Evolutionary conservation across 2,888 invertebrate species (phyloP).

Genomic region (Autographa gamma): DNA sequence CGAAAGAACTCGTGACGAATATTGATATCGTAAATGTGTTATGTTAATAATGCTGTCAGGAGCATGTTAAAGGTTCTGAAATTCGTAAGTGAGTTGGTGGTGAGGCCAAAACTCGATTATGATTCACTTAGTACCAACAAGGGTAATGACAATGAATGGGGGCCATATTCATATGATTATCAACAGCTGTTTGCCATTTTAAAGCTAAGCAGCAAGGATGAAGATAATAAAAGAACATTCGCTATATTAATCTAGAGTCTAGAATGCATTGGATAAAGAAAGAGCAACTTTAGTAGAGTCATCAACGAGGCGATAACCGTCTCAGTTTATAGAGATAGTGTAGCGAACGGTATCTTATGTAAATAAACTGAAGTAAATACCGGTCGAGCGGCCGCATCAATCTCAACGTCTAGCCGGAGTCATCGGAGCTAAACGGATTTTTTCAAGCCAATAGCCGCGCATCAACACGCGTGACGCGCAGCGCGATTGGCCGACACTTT

Average conservation of each 20-base stretch:
- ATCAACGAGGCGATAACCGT: slow-evolving; percentile 15
- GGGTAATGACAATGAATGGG: slow-evolving; percentile 21
- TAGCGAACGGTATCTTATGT: slow-evolving; percentile 63
- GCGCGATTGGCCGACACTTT: slow-evolving; percentile 87
- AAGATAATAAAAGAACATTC: neutral
- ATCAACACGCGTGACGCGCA: slow-evolving; percentile 86
- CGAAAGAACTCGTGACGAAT: slow-evolving; percentile 77
- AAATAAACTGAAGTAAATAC: slow-evolving; percentile 75
- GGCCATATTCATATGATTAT: neutral
- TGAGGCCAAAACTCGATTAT: slow-evolving; percentile 32
- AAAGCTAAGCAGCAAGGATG: neutral
- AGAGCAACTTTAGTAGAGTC: slow-evolving; percentile 13
- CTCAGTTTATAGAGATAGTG: slow-evolving; percentile 38
- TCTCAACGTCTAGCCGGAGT: slow-evolving; percentile 85
- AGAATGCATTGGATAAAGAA: slow-evolving; percentile 2
- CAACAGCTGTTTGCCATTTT: slow-evolving; percentile 2
- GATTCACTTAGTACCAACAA: slow-evolving; percentile 29
- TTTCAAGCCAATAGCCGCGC: slow-evolving; percentile 88
- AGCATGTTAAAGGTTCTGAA: slow-evolving; percentile 48
- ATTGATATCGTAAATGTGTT: slow-evolving; percentile 68
- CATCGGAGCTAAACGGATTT: slow-evolving; percentile 87
- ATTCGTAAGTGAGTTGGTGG: slow-evolving; percentile 31
- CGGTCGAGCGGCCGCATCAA: slow-evolving; percentile 78
- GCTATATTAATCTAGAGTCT: neutral
- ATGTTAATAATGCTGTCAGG: slow-evolving; percentile 58